Base-by-base conservation (phyloP, 2,113 vertebrate species). In the Climacteris rufus region DNA sequence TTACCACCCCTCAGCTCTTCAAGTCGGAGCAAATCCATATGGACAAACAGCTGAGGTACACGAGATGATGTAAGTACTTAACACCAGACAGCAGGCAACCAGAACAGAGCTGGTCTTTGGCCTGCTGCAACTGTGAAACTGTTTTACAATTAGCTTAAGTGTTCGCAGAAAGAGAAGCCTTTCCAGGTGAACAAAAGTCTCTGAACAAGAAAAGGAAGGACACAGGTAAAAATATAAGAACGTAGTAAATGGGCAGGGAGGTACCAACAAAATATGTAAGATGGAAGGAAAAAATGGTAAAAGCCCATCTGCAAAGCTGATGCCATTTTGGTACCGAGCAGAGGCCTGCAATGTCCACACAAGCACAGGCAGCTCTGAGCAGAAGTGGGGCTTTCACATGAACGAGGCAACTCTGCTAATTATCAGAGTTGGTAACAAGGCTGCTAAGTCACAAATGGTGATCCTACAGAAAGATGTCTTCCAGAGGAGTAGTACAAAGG, bases 21-120 rank as follows among this genome's bases (percentile, higher is more conserved):
- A 75, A 86, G 68, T 60, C 69, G 7, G 49, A 87, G 65, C 74
- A 91, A 90, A 92, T 87, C 82, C 88, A 93, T 90, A 92, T 81
- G 85, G 85, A 81, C 76, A 64, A 90, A 68, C 68, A 94, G 92
- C 90, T 88, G 87, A 94, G 79, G 75, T 13, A 63, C 63, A 63
- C 2, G 6, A 35, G 92, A 91, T 91, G 93, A 95, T 89, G 65
- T 13, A 66, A 92, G 88, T n/a, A 75, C 71, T 81, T 80, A 50
- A 68, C 47, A n/a, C 45, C 3, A 91, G 84, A 30, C 93, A 93
- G 90, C 85, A 80, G 84, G 63, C 8, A 3, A 92, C 16, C 27
- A n/a, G 76, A 88, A 90, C 7, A 1, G 30, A 78, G 64, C 39
- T 25, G 45, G 47, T 89, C 91, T 83, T 21, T 35, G 68, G 63